Conservation (phyloP, 2,797 vertebrate species). For the Macropus fuliginosus region DNA sequence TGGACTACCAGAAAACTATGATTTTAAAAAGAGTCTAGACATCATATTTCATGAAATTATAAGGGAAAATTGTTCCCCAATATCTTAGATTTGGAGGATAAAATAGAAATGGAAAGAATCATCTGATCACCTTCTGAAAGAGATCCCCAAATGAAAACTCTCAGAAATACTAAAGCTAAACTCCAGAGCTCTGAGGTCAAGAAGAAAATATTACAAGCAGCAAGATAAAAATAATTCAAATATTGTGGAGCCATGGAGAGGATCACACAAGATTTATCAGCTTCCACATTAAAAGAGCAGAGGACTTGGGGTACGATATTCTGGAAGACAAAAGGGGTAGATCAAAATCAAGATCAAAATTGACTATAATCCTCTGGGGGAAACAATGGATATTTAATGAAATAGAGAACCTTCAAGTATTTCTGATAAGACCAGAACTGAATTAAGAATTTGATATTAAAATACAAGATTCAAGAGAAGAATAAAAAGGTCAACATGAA, state of each 20-base stretch:
- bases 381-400: not conserved
- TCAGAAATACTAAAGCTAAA: not conserved
- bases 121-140: not conserved
- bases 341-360: no score
- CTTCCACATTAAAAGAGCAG: not conserved
- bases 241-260: not conserved
- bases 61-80: not conserved
- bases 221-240: not conserved
- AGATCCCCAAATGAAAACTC: not conserved
- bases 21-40: not conserved
- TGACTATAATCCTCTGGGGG: not conserved
- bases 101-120: not conserved
- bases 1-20: not conserved
- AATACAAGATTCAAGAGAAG: not conserved
- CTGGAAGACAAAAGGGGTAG: not conserved
- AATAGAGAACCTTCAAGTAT: not conserved
- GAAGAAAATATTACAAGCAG: not conserved
- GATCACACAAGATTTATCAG: not conserved
- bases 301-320: not conserved
- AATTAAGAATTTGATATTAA: not conserved
- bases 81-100: not conserved
- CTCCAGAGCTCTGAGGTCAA: not conserved
- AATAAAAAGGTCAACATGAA: not conserved
- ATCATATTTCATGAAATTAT: not conserved
- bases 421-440: not conserved